Base-by-base conservation (phyloP, 2,797 vertebrate genomes). In the Hoplostethus mediterraneus region DNA sequence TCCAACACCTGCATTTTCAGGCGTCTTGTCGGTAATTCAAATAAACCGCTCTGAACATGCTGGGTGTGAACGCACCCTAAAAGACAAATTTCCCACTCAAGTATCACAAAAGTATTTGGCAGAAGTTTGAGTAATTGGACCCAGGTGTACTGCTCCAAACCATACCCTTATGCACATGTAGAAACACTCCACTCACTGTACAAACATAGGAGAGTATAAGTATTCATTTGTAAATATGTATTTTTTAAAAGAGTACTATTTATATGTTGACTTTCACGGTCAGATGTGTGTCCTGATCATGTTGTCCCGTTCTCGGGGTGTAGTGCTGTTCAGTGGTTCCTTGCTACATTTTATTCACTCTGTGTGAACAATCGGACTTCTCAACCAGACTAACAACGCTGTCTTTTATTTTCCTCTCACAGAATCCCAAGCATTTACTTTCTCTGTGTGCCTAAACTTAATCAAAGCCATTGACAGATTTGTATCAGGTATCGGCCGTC, bases 201-300 rank as follows among this genome's bases (percentile, higher is more conserved):
- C 67, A 77, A 51, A 66, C 2, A 76, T 52, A 63, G 48, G 45
- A 79, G 17, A 87, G 49, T 72, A 58, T 60, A 53, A 66, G 33
- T 63, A 67, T 64, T 80, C 1, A 51, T 71, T 40, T 92, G 84
- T 90, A 87, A 83, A 90, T 87, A 85, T 76, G 66, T 88, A 63
- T 73, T 77, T 89, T 87, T 71, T 54, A 65, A 81, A 63, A 77
- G 68, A 79, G 36, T 59, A 60, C 21, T 81, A 74, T 86, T 83
- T 84, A 70, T 84, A 69, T 77, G 80, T 85, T 65, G 45, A 76
- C 52, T 61, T 80, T 67, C 71, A 62, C 28, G 33, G 45, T 67
- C 57, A 4, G 38, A 0, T 9, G 17, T 67, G 72, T 81, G 57
- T 77, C 25, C 14, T 81, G 60, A 57, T 72, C 67, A 53, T 42